A percentile compares a stretch with the other conserved stretches of the same genome.
phyloP scores from a whole-genome alignment of 2,797 vertebrate species.

The Coracias cyanogaster region DNA sequence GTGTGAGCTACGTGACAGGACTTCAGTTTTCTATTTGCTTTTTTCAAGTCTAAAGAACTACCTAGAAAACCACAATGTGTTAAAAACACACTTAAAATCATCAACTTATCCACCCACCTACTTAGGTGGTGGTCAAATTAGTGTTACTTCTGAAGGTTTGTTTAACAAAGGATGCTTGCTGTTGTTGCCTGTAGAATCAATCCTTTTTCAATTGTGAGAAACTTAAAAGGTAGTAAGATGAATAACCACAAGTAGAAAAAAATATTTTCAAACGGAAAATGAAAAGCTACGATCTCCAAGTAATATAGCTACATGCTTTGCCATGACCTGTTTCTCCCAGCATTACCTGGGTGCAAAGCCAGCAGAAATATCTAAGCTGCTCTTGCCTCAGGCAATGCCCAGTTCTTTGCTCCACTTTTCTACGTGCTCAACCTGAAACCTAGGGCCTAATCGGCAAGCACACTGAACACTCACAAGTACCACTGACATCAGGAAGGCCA shows the following conservation, averaged over 20 bases:
- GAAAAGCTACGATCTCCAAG: background rate
- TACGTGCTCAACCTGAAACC: background rate
- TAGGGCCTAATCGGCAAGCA: background rate
- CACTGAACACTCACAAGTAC: background rate
- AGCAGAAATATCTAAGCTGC: background rate
- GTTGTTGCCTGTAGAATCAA: background rate
- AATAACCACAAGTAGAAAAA: background rate
- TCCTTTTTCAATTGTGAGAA: background rate
- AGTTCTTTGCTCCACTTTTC: background rate
- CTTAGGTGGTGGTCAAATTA: background rate
- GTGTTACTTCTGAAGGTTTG: background rate
- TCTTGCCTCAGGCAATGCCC: accelerated
- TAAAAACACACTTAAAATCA: background rate
- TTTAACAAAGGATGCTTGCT: background rate
- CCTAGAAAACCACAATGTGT: background rate
- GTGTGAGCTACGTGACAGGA: accelerated
- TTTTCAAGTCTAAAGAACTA: background rate
- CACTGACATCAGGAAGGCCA: background rate
- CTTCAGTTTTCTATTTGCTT: background rate
- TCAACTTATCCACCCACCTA: background rate
- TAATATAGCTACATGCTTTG: background rate
- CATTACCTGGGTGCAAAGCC: background rate
- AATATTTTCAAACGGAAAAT: background rate
- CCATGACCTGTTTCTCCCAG: background rate
- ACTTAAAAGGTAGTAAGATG: background rate